Evolutionary conservation across 2,797 vertebrate genomes (phyloP).

Genomic region (Falco berigora): DNA sequence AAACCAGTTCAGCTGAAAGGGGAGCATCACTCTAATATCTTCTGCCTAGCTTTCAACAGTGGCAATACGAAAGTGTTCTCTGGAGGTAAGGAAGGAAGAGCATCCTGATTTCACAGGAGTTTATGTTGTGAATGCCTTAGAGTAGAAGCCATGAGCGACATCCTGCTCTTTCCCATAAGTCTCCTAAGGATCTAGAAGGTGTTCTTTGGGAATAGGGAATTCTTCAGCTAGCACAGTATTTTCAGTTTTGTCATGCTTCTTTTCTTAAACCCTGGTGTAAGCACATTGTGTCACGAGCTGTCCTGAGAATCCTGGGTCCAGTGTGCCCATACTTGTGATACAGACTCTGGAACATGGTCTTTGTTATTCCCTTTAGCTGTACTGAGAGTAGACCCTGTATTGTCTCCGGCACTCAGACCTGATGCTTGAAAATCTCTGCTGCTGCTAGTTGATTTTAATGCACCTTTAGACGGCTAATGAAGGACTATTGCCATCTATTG

Average conservation of each 20-base stretch:
- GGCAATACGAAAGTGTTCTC: constrained; percentile 95
- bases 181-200: neutral
- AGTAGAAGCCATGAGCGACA: neutral
- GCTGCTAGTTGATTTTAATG: neutral
- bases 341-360: neutral
- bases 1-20: constrained; percentile 95
- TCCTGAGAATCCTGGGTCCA: neutral
- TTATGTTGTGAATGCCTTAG: neutral
- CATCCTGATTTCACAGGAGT: neutral
- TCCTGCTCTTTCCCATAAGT: neutral
- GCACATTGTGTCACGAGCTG: accelerated
- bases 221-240: neutral
- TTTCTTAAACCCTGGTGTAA: neutral
- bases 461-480: neutral
- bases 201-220: neutral
- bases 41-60: constrained; percentile 98
- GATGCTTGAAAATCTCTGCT: neutral
- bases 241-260: neutral
- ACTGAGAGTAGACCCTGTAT: neutral
- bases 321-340: neutral
- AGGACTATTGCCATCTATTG: constrained; percentile 24
- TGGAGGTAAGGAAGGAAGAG: constrained; percentile 80
- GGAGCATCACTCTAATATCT: constrained; percentile 98
- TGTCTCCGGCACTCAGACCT: neutral
- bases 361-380: neutral